Base-by-base conservation (phyloP, 2,797 vertebrate genomes). In the Notamacropus eugenii region DNA sequence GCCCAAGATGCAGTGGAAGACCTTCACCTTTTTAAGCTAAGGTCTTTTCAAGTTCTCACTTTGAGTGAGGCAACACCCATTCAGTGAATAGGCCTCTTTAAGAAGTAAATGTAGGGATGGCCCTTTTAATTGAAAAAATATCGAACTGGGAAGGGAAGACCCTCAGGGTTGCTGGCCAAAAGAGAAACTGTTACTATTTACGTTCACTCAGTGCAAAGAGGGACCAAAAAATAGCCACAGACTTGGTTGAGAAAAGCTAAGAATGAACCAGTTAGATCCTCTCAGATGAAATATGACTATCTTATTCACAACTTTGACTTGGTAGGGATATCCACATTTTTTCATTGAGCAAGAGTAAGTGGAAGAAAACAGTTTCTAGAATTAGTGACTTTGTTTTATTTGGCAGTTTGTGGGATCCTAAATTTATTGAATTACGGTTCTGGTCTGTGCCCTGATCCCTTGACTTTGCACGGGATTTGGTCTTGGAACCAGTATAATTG, bases 251-350 rank as follows among this genome's bases (percentile, higher is more conserved):
- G 31, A 57, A 4, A 16, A 91, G 91, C 91, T 40, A 34, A 58
- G 57, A 55, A 57, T 16, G 91, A 94, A 67, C 54, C 54, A 74
- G 6, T 52, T 54, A 5, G 57, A 91, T 95, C 62, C 93, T 92
- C 59, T 94, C 19, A 74, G 22, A 46, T 82, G 87, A 93, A 87
- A 52, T 59, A 22, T 5, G n/a, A 46, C 19, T 2, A 50, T 92
- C 55, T 29, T 55, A 14, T 92, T 67, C 54, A 27, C 52, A 56
- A 55, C 52, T 55, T 3, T 90, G 94, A 55, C 24, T 19, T n/a
- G 14, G 22, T 13, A 91, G 27, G 55, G 55, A 40, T 67, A 67
- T 93, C 55, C 29, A 94, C 14, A 29, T 91, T 54, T 24, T 59
- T 92, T 6, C 50, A 58, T 55, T 56, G 4, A 87, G 55, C 10